Conservation (phyloP, 2,797 vertebrate species). For the Avahi laniger region DNA sequence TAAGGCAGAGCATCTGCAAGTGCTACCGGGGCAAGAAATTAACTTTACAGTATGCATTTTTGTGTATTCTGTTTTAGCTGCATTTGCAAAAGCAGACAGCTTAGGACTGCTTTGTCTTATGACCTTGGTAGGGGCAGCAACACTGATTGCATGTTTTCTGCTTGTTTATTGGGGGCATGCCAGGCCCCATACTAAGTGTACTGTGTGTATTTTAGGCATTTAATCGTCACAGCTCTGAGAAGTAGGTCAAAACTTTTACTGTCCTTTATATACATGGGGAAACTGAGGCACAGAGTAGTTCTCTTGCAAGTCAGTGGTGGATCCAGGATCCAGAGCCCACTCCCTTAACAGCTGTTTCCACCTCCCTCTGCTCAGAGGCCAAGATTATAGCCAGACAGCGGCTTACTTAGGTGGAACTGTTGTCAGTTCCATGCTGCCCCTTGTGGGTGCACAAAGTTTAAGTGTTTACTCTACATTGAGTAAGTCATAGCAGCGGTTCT, state of each 20-base stretch:
- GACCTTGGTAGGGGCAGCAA: fast-evolving
- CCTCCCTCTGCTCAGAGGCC: fast-evolving
- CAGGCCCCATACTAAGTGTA: not conserved
- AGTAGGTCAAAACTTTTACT: not conserved
- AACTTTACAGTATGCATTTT: not conserved
- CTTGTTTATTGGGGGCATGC: not conserved
- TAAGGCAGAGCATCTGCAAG: not conserved
- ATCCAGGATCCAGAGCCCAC: not conserved
- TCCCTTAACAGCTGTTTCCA: fast-evolving
- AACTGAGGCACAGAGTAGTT: not conserved
- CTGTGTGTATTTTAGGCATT: not conserved
- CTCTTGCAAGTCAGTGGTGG: not conserved
- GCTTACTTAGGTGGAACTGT: not conserved
- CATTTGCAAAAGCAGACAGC: fast-evolving
- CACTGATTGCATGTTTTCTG: fast-evolving
- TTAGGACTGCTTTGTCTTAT: not conserved
- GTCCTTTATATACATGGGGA: fast-evolving
- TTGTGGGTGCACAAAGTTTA: fast-evolving
- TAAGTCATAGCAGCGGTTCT: not conserved
- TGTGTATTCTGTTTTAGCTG: not conserved
- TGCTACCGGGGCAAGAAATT: not conserved
- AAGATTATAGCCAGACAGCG: not conserved
- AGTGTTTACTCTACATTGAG: not conserved
- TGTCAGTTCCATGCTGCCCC: no score
- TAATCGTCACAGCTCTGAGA: not conserved